phyloP scores from a whole-genome alignment of 2,797 vertebrate species.

The Myioborus melanocephalus region DNA sequence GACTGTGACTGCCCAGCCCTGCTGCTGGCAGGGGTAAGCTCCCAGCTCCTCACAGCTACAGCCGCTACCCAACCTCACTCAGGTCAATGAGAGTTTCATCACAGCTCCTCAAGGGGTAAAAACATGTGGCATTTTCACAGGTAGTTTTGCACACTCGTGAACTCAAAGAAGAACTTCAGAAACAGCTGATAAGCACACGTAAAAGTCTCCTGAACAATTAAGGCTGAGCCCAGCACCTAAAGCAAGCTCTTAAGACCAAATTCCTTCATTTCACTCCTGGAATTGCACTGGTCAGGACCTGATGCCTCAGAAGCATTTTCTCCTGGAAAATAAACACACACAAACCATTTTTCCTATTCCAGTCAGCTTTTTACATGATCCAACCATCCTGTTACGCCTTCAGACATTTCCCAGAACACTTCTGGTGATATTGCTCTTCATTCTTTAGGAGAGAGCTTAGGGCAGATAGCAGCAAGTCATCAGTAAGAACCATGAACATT shows the following conservation, averaged over 20 bases:
- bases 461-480: neutral
- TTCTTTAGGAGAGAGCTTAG: neutral
- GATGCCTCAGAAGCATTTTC: neutral
- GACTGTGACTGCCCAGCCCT: neutral
- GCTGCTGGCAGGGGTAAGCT: neutral
- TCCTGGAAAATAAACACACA: neutral
- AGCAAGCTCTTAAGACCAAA: neutral
- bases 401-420: neutral
- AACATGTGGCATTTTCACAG: neutral
- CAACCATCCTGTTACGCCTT: neutral
- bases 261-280: neutral
- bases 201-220: neutral
- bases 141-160: neutral
- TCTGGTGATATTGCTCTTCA: neutral
- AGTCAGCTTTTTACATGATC: neutral
- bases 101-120: neutral
- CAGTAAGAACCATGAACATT: neutral
- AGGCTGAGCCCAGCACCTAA: neutral
- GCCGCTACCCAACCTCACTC: rapidly evolving
- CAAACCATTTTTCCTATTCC: neutral
- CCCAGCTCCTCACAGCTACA: neutral
- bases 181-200: neutral
- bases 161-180: neutral
- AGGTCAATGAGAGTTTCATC: rapidly evolving
- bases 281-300: neutral